Conservation (phyloP, 2,888 invertebrate species). For the Drosophila yooni region DNA sequence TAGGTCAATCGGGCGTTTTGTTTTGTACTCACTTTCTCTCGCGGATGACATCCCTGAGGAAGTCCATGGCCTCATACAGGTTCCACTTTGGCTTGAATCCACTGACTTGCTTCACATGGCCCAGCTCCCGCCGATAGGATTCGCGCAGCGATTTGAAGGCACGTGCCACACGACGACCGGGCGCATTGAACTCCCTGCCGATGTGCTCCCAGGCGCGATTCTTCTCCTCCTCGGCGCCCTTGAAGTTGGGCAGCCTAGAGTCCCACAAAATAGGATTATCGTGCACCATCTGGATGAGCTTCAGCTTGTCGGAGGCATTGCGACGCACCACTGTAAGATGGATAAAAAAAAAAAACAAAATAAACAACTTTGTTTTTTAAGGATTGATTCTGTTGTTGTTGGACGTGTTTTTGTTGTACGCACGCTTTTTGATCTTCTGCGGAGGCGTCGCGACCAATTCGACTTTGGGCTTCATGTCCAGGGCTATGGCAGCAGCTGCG, state of each 20-base stretch:
- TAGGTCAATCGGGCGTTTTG: neutral
- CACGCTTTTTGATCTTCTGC: slow-evolving; percentile 79
- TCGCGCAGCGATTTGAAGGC: slow-evolving; percentile 83
- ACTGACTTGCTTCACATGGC: slow-evolving; percentile 82
- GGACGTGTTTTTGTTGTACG: slow-evolving; percentile 29
- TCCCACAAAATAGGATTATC: slow-evolving; percentile 84
- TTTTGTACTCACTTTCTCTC: slow-evolving; percentile 83
- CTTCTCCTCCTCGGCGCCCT: slow-evolving; percentile 84
- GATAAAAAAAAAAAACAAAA: slow-evolving; percentile 6
- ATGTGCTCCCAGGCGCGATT: slow-evolving; percentile 84
- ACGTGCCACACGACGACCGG: slow-evolving; percentile 83
- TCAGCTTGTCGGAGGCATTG: slow-evolving; percentile 84
- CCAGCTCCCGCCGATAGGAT: slow-evolving; percentile 83
- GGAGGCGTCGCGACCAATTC: slow-evolving; percentile 51
- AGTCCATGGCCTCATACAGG: slow-evolving; percentile 83
- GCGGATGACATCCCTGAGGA: slow-evolving; percentile 83
- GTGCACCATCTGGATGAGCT: slow-evolving; percentile 84
- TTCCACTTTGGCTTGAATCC: slow-evolving; percentile 84
- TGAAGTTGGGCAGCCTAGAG: slow-evolving; percentile 83
- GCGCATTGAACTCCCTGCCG: slow-evolving; percentile 83
- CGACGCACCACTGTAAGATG: slow-evolving; percentile 82
- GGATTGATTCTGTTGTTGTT: neutral
- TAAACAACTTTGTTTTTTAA: slow-evolving; percentile 1
- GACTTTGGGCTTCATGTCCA: slow-evolving; percentile 78
- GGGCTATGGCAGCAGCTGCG: slow-evolving; percentile 78